Percentiles rank a stretch among this genome's conserved stretches.
Conservation (phyloP, 2,888 invertebrate species). For the Hypomecis atomaria region DNA sequence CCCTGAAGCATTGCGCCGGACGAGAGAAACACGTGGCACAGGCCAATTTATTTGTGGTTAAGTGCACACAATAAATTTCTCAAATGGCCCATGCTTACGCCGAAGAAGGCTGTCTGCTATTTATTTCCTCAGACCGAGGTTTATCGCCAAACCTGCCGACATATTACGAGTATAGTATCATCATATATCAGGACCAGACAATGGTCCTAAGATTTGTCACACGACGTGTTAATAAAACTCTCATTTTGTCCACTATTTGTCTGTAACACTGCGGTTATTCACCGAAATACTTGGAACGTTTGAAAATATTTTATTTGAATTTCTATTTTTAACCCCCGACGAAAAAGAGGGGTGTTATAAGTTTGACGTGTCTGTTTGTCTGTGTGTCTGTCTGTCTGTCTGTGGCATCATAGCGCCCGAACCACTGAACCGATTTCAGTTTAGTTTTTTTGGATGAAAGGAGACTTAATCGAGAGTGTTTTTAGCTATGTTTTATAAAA, state of each 20-base stretch:
- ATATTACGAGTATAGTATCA: slow-evolving; percentile 62
- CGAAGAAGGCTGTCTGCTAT: slow-evolving; percentile 77
- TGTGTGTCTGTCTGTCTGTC: too few relatives aligned
- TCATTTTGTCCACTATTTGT: slow-evolving; percentile 62
- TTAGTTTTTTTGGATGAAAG: too few relatives aligned
- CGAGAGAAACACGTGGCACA: slow-evolving; percentile 65
- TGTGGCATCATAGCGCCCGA: too few relatives aligned
- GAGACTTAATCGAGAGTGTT: too few relatives aligned
- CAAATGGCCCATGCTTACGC: slow-evolving; percentile 80
- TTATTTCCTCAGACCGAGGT: slow-evolving; percentile 75
- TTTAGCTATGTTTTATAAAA: too few relatives aligned
- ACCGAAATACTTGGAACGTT: background rate
- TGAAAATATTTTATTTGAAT: slow-evolving; percentile 33
- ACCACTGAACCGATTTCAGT: too few relatives aligned
- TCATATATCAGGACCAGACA: too few relatives aligned
- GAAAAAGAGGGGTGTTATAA: too few relatives aligned
- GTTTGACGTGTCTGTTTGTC: too few relatives aligned
- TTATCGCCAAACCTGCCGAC: slow-evolving; percentile 69
- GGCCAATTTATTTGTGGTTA: slow-evolving; percentile 83
- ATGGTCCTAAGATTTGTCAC: slow-evolving; percentile 69
- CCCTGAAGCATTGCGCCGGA: slow-evolving; percentile 49
- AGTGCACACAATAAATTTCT: slow-evolving; percentile 83
- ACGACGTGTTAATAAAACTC: slow-evolving; percentile 68
- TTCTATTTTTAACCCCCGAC: too few relatives aligned
- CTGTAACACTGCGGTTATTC: slow-evolving; percentile 45